phyloP scores from a whole-genome alignment of 23 tunicate genomes.

The Botrylloides violaceus region DNA sequence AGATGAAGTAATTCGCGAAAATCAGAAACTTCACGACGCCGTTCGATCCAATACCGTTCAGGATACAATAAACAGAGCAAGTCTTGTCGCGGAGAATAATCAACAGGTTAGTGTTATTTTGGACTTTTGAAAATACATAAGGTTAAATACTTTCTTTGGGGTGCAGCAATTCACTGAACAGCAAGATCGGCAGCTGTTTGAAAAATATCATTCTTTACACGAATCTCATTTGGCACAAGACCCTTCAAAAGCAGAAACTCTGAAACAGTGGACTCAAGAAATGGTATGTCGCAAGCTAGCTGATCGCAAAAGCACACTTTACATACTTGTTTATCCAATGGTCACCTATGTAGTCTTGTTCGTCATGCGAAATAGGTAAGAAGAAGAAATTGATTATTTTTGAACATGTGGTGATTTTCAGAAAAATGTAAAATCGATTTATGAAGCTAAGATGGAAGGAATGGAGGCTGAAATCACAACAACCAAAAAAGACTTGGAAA shows the following conservation, averaged over 20 bases:
- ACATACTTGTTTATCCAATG: too few relatives aligned
- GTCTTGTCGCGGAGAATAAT: slow-evolving; percentile 7
- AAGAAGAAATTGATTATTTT: neutral
- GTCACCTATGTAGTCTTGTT: too few relatives aligned
- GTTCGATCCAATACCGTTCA: slow-evolving; percentile 29
- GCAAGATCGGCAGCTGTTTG: neutral
- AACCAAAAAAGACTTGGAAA: slow-evolving; percentile 19
- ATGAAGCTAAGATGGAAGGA: slow-evolving; percentile 48
- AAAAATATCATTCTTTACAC: slow-evolving; percentile 4
- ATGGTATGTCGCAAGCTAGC: too few relatives aligned
- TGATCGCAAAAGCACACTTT: too few relatives aligned
- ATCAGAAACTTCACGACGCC: slow-evolving; percentile 53
- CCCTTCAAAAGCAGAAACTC: neutral
- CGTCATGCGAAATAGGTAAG: neutral
- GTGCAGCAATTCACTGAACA: slow-evolving; percentile 3
- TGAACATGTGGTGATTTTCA: neutral
- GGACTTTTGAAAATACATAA: neutral
- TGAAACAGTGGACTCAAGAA: slow-evolving; percentile 24
- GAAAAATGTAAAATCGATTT: slow-evolving; percentile 30
- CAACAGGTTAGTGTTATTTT: neutral
- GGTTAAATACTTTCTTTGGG: neutral
- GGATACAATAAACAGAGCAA: slow-evolving; percentile 30
- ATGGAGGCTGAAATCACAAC: slow-evolving; percentile 40
- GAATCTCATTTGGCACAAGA: neutral
- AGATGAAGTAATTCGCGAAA: slow-evolving; percentile 45